Percentiles rank a stretch among this genome's conserved stretches.
phyloP scores from a whole-genome alignment of 2,113 vertebrate genomes.

The Mastomys natalensis region DNA sequence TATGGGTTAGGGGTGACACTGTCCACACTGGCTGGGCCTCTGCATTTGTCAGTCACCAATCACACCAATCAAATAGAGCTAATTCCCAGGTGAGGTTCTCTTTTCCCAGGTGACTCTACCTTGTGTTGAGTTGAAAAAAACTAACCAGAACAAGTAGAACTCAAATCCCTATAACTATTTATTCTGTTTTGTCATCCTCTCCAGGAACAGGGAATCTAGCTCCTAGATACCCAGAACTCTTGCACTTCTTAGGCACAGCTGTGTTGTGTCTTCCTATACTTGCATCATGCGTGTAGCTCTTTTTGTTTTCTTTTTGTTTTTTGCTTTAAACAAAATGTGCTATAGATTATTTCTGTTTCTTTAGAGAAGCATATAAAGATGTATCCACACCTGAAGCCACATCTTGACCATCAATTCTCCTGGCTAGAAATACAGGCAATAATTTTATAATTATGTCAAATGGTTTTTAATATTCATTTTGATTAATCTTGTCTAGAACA shows the following conservation, averaged over 20 bases:
- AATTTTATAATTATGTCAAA: slow-evolving; percentile 49
- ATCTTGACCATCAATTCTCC: not conserved
- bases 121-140: not conserved
- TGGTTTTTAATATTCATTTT: not conserved
- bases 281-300: not conserved
- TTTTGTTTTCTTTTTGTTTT: not conserved
- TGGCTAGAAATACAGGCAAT: slow-evolving; percentile 2
- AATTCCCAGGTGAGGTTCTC: not conserved
- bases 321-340: not conserved
- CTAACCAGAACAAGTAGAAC: not conserved
- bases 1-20: not conserved
- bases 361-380: not conserved
- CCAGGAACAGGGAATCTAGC: not conserved
- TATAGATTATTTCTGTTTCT: not conserved
- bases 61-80: not conserved
- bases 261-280: not conserved
- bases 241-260: not conserved
- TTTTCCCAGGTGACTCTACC: not conserved
- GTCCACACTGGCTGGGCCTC: not conserved
- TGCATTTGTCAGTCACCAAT: not conserved
- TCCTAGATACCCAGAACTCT: not conserved
- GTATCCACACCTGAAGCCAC: not conserved
- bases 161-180: not conserved
- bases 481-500: not conserved
- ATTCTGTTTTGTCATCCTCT: not conserved